Base-by-base conservation (phyloP, 2,797 vertebrate genomes). In the Sebastes alutus region DNA sequence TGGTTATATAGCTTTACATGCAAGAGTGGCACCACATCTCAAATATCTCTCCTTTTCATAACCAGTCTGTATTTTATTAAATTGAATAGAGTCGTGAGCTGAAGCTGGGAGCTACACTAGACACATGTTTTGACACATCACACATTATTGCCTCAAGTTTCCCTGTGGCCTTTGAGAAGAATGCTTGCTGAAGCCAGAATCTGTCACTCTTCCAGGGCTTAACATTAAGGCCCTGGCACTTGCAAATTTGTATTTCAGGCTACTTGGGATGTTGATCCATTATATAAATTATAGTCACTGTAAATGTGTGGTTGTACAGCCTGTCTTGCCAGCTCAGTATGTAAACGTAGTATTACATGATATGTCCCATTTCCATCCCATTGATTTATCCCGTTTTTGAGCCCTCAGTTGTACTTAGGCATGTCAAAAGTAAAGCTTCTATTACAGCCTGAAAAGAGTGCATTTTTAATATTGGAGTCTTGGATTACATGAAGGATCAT, bases 401-500 rank as follows among this genome's bases (percentile, higher is more conserved):
- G 54, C 55, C 55, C 32, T 76, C n/a, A 35, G 38, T 72, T 68
- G 69, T 66, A 75, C 68, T 78, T 30, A 60, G 55, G 46, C 49
- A 73, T 85, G 73, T 54, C 79, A 70, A 67, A 12, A 78, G 58
- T 49, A 42, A 58, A 77, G 75, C 67, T 82, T 71, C 33, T 54
- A n/a, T 82, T 85, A 74, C 81, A 77, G 60, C 22, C 75, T 79
- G 75, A 79, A 78, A 80, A 78, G 54, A 69, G n/a, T 74, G 46
- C 61, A 79, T 83, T 85, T 85, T 77, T 81, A 78, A 80, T 81
- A 76, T 46, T 29, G 32, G 13, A 54, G 33, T 69, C 23, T 88
- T 72, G 68, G 8, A 71, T 88, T 88, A 85, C 86, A 88, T 60
- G 32, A 59, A 58, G 42, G 77, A 87, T 88, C 49, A 59, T 83